Conservation (phyloP, 1,140 invertebrate species). For the Rhagoletis zephyria region DNA sequence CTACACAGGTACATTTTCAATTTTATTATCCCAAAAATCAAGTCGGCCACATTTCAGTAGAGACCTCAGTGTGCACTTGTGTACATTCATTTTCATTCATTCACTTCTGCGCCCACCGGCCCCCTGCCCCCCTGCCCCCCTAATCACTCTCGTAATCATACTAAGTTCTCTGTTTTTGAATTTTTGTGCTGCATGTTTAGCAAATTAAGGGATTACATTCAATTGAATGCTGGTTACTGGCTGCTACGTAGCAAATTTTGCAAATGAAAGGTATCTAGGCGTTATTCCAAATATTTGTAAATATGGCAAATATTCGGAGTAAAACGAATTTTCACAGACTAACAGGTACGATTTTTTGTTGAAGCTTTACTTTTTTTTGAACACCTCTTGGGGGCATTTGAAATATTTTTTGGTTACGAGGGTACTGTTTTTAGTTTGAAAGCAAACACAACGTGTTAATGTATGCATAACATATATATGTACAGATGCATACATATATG, state of each 20-base stretch:
- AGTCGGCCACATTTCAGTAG: not conserved
- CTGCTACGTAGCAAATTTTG: not conserved
- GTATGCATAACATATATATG: too few relatives aligned
- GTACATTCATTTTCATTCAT: not conserved
- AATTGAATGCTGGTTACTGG: not conserved
- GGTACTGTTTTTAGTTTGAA: too few relatives aligned
- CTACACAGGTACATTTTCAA: not conserved
- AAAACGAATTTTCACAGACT: not conserved
- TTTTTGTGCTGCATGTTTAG: not conserved
- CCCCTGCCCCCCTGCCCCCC: too few relatives aligned
- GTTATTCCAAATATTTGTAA: not conserved
- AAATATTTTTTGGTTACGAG: not conserved
- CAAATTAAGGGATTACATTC: not conserved
- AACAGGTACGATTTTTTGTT: too few relatives aligned
- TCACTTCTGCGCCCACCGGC: not conserved
- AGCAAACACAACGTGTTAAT: too few relatives aligned
- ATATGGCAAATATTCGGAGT: not conserved
- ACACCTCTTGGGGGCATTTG: not conserved
- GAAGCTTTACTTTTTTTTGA: not conserved
- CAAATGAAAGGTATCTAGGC: not conserved
- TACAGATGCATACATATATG: too few relatives aligned
- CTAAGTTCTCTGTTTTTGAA: not conserved
- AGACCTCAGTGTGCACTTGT: not conserved
- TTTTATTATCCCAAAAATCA: conserved; percentile 36
- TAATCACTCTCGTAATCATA: not conserved